A percentile compares a stretch with the other conserved stretches of the same genome.
phyloP scores from a whole-genome alignment of 2,888 invertebrate species.

The Drosophila mimica region DNA sequence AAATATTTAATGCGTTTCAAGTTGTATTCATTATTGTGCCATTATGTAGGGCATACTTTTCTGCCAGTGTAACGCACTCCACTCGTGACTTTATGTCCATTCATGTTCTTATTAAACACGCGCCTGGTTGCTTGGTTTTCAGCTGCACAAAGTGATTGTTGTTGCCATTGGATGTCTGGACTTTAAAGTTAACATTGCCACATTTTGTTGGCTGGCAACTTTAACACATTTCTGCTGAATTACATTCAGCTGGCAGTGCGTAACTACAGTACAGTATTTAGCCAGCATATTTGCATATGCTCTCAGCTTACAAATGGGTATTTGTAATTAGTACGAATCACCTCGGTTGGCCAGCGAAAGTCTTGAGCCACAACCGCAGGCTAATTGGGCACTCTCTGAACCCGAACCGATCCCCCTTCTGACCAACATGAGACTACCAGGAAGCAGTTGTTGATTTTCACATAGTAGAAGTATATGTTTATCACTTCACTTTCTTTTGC shows the following conservation, averaged over 20 bases:
- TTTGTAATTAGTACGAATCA: conserved; percentile 38
- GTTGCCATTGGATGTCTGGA: conserved; percentile 22
- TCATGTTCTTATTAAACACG: conserved; percentile 45
- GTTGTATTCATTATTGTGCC: not conserved
- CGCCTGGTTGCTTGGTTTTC: conserved; percentile 16
- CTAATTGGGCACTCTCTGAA: conserved; percentile 32
- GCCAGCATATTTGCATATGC: conserved; percentile 18
- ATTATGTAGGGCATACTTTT: not conserved
- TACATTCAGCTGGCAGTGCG: conserved; percentile 19
- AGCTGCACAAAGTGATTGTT: conserved; percentile 7
- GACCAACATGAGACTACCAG: conserved; percentile 8
- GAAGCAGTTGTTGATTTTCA: conserved; percentile 33
- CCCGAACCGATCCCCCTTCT: not conserved
- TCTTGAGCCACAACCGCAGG: conserved; percentile 43
- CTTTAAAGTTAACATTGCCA: conserved; percentile 39
- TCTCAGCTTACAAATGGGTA: conserved; percentile 3
- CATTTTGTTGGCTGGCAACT: conserved; percentile 28
- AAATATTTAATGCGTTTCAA: not conserved
- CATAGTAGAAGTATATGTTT: conserved; percentile 29
- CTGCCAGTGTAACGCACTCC: conserved; percentile 25
- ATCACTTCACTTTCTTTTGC: conserved; percentile 51
- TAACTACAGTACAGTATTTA: conserved; percentile 8
- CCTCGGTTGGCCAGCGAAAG: conserved; percentile 35
- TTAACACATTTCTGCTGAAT: conserved; percentile 27
- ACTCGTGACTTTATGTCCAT: conserved; percentile 43